A percentile compares a stretch with the other conserved stretches of the same genome.
These are phyloP conservation scores for Chalcosyrphus nemorum DNA, from an alignment of 2,888 invertebrate species.

Conservation along the genomic window DNA sequence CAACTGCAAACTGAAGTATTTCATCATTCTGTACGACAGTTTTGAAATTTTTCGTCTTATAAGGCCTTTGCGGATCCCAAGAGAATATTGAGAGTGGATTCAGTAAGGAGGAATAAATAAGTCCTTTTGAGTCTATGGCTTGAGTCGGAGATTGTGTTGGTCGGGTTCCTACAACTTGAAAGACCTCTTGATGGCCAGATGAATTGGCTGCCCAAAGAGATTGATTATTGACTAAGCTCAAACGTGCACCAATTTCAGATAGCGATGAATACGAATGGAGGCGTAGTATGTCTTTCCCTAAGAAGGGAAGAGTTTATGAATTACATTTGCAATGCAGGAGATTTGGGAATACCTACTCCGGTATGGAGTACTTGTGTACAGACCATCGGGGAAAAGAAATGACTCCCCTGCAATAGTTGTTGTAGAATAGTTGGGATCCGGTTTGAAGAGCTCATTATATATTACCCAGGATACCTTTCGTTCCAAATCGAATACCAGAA, in stretches of 20 bases:
- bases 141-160: slow-evolving; percentile 87
- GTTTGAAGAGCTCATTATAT: slow-evolving; percentile 32
- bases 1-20: slow-evolving; percentile 87
- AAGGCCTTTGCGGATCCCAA: slow-evolving; percentile 86
- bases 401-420: slow-evolving; percentile 56
- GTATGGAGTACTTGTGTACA: slow-evolving; percentile 51
- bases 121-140: slow-evolving; percentile 82
- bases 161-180: slow-evolving; percentile 83
- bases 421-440: slow-evolving; percentile 19
- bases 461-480: slow-evolving; percentile 36
- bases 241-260: slow-evolving; percentile 13
- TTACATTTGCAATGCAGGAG: too few species aligned
- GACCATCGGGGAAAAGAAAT: slow-evolving; percentile 45
- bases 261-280: slow-evolving; percentile 37
- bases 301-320: neutral
- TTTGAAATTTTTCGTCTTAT: slow-evolving; percentile 83
- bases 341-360: slow-evolving; percentile 6
- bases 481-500: slow-evolving; percentile 76
- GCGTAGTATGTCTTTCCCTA: slow-evolving; percentile 21
- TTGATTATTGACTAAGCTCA: slow-evolving; percentile 22
- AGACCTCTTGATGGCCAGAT: slow-evolving; percentile 82
- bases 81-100: slow-evolving; percentile 86
- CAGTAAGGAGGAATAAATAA: slow-evolving; percentile 84
- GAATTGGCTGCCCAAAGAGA: slow-evolving; percentile 80
- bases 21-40: slow-evolving; percentile 83